Conservation (phyloP, 2,113 vertebrate species). For the Urocitellus parryii region DNA sequence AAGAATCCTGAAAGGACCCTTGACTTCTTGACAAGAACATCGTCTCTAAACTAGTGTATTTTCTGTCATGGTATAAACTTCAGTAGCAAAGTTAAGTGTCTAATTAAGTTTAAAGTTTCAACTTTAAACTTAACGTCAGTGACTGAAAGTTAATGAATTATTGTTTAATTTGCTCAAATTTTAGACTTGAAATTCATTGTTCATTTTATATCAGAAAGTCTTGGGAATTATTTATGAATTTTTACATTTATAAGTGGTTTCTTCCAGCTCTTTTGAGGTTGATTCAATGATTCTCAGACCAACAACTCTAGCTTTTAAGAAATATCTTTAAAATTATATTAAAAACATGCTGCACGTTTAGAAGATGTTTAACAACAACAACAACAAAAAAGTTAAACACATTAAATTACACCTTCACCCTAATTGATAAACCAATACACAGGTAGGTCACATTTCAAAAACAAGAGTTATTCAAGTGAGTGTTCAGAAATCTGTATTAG, state of each 20-base stretch:
- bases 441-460: slow-evolving; percentile 43
- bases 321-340: background rate
- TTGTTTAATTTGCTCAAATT: slow-evolving; percentile 17
- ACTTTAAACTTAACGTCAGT: background rate
- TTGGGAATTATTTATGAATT: background rate
- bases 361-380: background rate
- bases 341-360: background rate
- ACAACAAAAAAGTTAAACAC: no score
- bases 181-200: slow-evolving; percentile 47
- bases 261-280: slow-evolving; percentile 34
- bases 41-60: slow-evolving; percentile 48
- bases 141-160: slow-evolving; percentile 39
- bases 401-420: slow-evolving; percentile 11
- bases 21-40: slow-evolving; percentile 36
- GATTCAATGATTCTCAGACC: background rate
- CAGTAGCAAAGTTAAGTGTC: slow-evolving; percentile 20
- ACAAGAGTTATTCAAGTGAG: slow-evolving; percentile 44
- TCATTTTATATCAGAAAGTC: slow-evolving; percentile 52
- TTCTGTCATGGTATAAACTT: background rate
- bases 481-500: slow-evolving; percentile 40
- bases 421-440: background rate
- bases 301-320: background rate
- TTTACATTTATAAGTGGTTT: slow-evolving; percentile 36
- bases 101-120: slow-evolving; percentile 42
- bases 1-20: slow-evolving; percentile 70